Base-by-base conservation (phyloP, 2,113 vertebrate species). In the Physeter macrocephalus region DNA sequence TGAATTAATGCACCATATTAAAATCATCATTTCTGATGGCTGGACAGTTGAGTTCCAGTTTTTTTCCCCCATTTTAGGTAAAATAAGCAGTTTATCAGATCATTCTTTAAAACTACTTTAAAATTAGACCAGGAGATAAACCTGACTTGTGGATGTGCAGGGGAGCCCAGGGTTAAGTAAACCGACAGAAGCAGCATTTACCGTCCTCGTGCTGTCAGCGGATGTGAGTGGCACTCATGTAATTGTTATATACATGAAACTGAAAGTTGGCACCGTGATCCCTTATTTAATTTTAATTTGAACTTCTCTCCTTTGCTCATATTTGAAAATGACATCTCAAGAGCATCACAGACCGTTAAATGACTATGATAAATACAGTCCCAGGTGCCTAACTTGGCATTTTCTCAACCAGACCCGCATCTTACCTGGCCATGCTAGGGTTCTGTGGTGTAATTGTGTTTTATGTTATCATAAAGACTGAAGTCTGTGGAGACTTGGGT, bases 131-230 rank as follows among this genome's bases (percentile, higher is more conserved):
- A 20, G 21, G 69, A 66, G 88, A 4, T 27, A 64, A 17, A 5
- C 1, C 0, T 3, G 4, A 62, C 57, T 29, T 12, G 14, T 3
- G 43, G 21, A 6, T n/a, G 0, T 57, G 18, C 10, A 5, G 5
- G 25, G 49, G n/a, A 13, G 1, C 7, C 29, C 11, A 9, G 90
- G 46, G 64, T 34, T 8, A 3, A 2, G 31, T 31, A 0, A 10
- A 0, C 43, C 31, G 0, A 4, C 17, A 10, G 49, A 2, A 3
- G 52, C 8, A 11, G 36, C 2, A 0, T 27, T 17, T 29, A 1
- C 18, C 2, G 0, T 27, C 39, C 39, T 8, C 1, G 4, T 25
- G 11, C 62, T n/a, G 18, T 2, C 21, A 17, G 49, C 10, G 23
- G 52, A 6, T 1, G 29, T 0, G 43, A 27, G 29, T 31, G 46